Conservation (phyloP, 2,797 vertebrate genomes). For the Chloroceryle amazona region DNA sequence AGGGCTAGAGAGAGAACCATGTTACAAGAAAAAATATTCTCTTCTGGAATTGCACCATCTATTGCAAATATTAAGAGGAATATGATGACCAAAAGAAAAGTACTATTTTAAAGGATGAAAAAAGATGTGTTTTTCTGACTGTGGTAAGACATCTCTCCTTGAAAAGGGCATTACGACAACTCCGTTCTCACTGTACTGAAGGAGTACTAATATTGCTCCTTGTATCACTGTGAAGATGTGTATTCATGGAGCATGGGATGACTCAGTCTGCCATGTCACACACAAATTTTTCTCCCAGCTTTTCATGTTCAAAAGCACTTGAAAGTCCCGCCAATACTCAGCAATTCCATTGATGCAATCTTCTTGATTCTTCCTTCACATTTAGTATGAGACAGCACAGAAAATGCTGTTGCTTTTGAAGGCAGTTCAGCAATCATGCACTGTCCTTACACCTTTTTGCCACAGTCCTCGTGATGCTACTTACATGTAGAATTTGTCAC, state of each 20-base stretch:
- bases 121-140: not conserved
- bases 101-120: not conserved
- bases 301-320: not conserved
- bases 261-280: not conserved
- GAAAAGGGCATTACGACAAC: not conserved
- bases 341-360: not conserved
- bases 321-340: not conserved
- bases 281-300: not conserved
- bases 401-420: not conserved
- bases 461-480: not conserved
- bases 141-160: not conserved
- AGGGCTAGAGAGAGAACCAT: not conserved
- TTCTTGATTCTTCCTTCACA: not conserved
- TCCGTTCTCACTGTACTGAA: not conserved
- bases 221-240: not conserved
- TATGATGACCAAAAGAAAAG: fast-evolving
- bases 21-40: not conserved
- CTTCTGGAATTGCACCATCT: not conserved
- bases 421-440: fast-evolving
- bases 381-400: not conserved
- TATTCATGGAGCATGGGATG: not conserved
- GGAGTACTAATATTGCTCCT: not conserved
- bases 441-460: not conserved
- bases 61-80: not conserved
- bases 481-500: not conserved